phyloP scores from a whole-genome alignment of 2,888 invertebrate species.

The Xanthorhoe spadicearia region DNA sequence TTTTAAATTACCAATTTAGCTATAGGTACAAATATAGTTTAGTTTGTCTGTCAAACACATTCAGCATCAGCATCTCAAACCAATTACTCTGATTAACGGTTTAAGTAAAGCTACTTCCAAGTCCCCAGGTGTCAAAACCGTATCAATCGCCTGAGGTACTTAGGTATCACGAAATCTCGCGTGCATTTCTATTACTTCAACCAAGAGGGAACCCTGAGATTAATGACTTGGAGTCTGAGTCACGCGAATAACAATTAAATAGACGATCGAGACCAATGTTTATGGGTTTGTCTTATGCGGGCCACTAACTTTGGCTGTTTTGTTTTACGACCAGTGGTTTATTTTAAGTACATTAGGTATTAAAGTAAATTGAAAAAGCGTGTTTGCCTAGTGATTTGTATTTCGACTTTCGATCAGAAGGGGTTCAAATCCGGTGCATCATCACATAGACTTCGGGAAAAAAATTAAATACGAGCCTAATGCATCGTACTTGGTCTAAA shows the following conservation, averaged over 20 bases:
- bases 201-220: conserved; percentile 31
- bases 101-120: not conserved
- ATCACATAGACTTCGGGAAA: too few species aligned
- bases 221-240: conserved; percentile 32
- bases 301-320: conserved; percentile 1
- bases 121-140: not conserved
- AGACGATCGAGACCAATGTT: conserved; percentile 30
- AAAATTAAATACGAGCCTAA: too few species aligned
- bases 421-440: too few species aligned
- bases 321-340: conserved; percentile 1
- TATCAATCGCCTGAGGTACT: conserved; percentile 11
- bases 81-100: not conserved
- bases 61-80: not conserved
- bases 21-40: too few species aligned
- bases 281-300: conserved; percentile 12
- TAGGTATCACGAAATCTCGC: conserved; percentile 49
- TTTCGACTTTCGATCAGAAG: too few species aligned
- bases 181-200: conserved; percentile 44
- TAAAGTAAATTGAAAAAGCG: too few species aligned
- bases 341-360: not conserved
- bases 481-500: too few species aligned
- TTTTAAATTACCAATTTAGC: too few species aligned
- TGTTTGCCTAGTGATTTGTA: too few species aligned
- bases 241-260: conserved; percentile 40
- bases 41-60: too few species aligned